Percentiles rank a stretch among this genome's conserved stretches.
These are phyloP conservation scores for Takifugu flavidus DNA, from an alignment of 2,113 vertebrate genomes.

Conservation along the genomic window DNA sequence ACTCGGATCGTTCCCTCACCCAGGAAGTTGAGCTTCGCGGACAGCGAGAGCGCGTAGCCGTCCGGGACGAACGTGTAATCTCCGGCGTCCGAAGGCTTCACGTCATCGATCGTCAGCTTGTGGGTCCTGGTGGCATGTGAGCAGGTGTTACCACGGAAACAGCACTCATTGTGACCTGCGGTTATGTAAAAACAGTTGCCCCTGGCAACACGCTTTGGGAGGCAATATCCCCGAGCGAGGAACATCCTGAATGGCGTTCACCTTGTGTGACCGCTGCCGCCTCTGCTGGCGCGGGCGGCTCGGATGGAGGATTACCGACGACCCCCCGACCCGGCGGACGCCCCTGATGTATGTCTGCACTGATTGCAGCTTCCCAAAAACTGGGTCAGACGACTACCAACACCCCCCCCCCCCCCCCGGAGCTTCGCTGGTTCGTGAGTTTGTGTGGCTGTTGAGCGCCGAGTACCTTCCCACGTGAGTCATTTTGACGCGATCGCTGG, in stretches of 20 bases:
- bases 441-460: not conserved
- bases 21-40: slow-evolving; percentile 89
- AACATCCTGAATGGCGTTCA: slow-evolving; percentile 46
- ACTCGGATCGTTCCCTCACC: slow-evolving; percentile 62
- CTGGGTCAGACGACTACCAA: slow-evolving; percentile 45
- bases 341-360: slow-evolving; percentile 4
- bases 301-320: slow-evolving; percentile 50
- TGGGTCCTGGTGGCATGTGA: slow-evolving; percentile 74
- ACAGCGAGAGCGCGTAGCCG: slow-evolving; percentile 83
- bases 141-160: slow-evolving; percentile 56
- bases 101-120: slow-evolving; percentile 84
- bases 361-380: slow-evolving; percentile 43
- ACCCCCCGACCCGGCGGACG: slow-evolving; percentile 16
- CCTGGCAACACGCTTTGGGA: slow-evolving; percentile 43
- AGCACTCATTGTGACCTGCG: slow-evolving; percentile 9
- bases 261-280: slow-evolving; percentile 51
- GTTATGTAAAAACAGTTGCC: slow-evolving; percentile 57
- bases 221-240: slow-evolving; percentile 27
- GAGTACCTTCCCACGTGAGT: slow-evolving; percentile 82
- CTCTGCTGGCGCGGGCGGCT: slow-evolving; percentile 17
- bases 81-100: slow-evolving; percentile 81
- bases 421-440: slow-evolving; percentile 14
- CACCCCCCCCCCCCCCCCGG: slow-evolving; percentile 1
- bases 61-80: slow-evolving; percentile 89
- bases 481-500: slow-evolving; percentile 82